phyloP scores from a whole-genome alignment of 2,113 vertebrate genomes.

The Prionailurus viverrinus region DNA sequence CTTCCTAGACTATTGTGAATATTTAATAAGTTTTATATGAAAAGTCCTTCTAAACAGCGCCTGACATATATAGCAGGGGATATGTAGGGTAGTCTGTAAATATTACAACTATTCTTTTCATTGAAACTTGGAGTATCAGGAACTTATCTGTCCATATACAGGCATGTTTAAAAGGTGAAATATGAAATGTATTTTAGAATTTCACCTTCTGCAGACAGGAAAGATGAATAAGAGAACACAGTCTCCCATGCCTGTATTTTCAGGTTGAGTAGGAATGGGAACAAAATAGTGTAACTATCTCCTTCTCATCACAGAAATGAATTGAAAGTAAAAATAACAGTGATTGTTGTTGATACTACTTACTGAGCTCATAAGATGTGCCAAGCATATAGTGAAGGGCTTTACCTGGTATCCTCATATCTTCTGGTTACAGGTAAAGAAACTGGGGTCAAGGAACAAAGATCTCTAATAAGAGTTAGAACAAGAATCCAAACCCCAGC shows the following conservation, averaged over 20 bases:
- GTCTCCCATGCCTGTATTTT: not conserved
- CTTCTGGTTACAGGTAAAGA: not conserved
- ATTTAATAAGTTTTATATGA: slow-evolving; percentile 5
- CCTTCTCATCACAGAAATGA: not conserved
- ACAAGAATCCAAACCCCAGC: not conserved
- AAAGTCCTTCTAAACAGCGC: not conserved
- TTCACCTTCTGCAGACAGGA: not conserved
- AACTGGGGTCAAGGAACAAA: not conserved
- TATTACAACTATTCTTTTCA: not conserved
- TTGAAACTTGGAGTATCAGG: not conserved
- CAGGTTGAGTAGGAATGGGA: not conserved
- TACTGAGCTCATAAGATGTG: not conserved
- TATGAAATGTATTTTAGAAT: not conserved
- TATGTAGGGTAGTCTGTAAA: not conserved
- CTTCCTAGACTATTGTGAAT: not conserved
- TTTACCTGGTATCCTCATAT: not conserved
- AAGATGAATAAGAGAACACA: not conserved
- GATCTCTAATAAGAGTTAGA: not conserved
- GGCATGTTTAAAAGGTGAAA: not conserved
- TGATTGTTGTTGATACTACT: not conserved
- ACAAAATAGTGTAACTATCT: not conserved
- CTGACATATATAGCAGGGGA: not conserved
- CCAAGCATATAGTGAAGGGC: not conserved
- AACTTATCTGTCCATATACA: not conserved
- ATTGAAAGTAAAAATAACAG: not conserved